These are phyloP conservation scores for Pangasius macronema DNA, from an alignment of 2,797 vertebrate genomes.

Conservation along the genomic window DNA sequence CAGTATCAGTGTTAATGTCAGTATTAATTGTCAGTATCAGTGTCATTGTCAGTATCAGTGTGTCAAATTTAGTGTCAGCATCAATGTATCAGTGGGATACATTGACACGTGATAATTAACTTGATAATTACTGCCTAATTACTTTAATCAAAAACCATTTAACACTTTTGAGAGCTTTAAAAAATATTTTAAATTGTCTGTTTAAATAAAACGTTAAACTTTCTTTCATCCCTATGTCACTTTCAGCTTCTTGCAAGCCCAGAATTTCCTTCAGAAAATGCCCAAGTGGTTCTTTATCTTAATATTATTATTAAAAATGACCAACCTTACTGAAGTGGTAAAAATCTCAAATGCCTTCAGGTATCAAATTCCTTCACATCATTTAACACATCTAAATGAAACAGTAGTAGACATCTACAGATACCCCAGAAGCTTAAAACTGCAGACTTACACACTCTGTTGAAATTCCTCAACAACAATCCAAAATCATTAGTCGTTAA, in stretches of 20 bases:
- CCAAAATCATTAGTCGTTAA: constrained; percentile 34
- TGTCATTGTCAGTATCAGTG: background rate
- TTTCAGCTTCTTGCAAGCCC: background rate
- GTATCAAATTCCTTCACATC: background rate
- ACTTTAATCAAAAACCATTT: too few relatives aligned
- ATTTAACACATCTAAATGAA: background rate
- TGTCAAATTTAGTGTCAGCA: background rate
- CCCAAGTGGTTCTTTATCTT: background rate
- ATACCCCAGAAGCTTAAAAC: background rate
- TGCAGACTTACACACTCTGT: background rate
- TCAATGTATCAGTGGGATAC: background rate
- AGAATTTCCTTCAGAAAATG: background rate
- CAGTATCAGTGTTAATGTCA: background rate
- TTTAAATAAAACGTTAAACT: too few relatives aligned
- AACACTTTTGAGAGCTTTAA: too few relatives aligned
- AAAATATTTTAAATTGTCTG: too few relatives aligned
- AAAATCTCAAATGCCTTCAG: background rate
- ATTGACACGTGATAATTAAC: background rate
- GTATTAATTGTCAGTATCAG: background rate
- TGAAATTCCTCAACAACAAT: background rate
- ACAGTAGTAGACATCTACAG: background rate
- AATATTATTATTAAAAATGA: background rate
- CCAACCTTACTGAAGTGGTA: background rate
- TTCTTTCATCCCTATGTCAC: background rate
- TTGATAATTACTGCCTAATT: too few relatives aligned